phyloP scores from a whole-genome alignment of 2,888 invertebrate species.

The Therioaphis trifolii region DNA sequence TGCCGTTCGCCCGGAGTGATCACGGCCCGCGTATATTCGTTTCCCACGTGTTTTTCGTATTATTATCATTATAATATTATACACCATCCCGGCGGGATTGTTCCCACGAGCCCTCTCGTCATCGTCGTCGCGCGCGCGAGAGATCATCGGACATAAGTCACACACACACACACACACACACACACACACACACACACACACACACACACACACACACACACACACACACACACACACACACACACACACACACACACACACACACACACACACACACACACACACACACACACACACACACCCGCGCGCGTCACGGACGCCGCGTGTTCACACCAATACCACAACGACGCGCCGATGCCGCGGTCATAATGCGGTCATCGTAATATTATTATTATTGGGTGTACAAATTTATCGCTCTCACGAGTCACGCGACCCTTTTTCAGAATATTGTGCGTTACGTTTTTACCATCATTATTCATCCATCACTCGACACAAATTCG shows the following conservation, averaged over 20 bases:
- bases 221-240: background rate
- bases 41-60: slow-evolving; percentile 61
- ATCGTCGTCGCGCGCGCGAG: slow-evolving; percentile 17
- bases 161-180: background rate
- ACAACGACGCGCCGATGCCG: background rate
- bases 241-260: slow-evolving; percentile 1
- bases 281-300: background rate
- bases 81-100: slow-evolving; percentile 48
- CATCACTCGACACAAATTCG: too few species aligned
- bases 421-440: too few species aligned
- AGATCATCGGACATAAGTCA: slow-evolving; percentile 53
- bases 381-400: background rate
- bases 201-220: background rate
- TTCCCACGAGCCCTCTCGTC: slow-evolving; percentile 55
- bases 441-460: background rate
- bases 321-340: background rate
- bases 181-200: background rate
- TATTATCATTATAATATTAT: slow-evolving; percentile 43
- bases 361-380: background rate
- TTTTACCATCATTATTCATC: background rate
- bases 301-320: too few species aligned
- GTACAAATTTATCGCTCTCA: too few species aligned
- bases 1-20: slow-evolving; percentile 57
- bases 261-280: background rate
- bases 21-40: slow-evolving; percentile 60